A percentile compares a stretch with the other conserved stretches of the same genome.
phyloP scores from a whole-genome alignment of 1,140 invertebrate genomes.

The Achatina immaculata region DNA sequence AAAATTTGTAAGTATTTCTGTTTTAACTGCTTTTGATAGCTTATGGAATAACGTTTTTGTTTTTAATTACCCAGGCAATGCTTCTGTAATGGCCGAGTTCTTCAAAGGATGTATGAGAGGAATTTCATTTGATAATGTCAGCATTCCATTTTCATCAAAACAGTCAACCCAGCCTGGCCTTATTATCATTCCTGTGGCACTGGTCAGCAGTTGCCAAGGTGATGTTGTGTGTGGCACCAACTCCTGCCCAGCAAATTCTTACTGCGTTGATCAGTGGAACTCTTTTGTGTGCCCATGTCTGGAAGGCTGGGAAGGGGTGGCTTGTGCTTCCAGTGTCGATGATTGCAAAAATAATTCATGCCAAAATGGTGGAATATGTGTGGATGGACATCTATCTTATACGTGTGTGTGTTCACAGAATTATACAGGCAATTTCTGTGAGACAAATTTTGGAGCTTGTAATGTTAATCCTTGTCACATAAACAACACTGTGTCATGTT shows the following conservation, averaged over 20 bases:
- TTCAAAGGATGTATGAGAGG: constrained; percentile 59
- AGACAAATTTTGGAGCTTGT: constrained; percentile 42
- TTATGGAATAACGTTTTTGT: too few species aligned
- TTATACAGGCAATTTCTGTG: constrained; percentile 61
- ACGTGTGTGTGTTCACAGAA: constrained; percentile 59
- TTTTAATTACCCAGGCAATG: constrained; percentile 14
- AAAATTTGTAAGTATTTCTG: too few species aligned
- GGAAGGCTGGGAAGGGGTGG: constrained; percentile 47
- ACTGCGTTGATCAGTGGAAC: constrained; percentile 79
- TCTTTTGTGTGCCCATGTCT: constrained; percentile 83
- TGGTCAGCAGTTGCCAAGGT: constrained; percentile 70
- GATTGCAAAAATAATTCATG: constrained; percentile 51
- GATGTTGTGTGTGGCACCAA: constrained; percentile 93
- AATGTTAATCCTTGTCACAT: constrained; percentile 41
- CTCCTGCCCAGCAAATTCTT: constrained; percentile 89
- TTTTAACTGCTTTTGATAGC: too few species aligned
- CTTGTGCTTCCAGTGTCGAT: constrained; percentile 45
- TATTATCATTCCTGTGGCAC: constrained; percentile 22
- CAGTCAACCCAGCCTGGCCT: constrained; percentile 36
- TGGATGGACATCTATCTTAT: constrained; percentile 54
- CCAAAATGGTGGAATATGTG: constrained; percentile 54
- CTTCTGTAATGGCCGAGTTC: constrained; percentile 40
- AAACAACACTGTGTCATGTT: constrained; percentile 47
- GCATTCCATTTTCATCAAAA: constrained; percentile 39
- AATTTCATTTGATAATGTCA: constrained; percentile 52